Conservation (phyloP, 2,888 invertebrate species). For the Doris montereyensis region DNA sequence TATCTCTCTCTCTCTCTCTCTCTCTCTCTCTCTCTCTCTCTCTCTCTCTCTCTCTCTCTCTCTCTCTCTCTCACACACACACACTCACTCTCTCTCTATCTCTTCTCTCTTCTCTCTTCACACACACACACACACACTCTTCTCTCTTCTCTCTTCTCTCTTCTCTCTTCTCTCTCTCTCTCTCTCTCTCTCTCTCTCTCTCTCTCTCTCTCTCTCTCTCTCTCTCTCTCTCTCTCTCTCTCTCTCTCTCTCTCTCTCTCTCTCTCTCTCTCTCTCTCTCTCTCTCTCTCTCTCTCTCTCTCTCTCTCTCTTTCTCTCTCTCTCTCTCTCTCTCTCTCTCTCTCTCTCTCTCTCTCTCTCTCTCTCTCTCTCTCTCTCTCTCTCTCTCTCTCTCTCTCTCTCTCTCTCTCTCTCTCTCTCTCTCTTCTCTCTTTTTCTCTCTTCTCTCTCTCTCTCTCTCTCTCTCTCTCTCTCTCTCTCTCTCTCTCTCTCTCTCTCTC, state of each 20-base stretch:
- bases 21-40: not conserved
- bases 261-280: not conserved
- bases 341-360: not conserved
- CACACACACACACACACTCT: no score
- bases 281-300: slow-evolving; percentile 16
- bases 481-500: not conserved
- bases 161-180: not conserved
- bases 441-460: not conserved
- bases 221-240: not conserved
- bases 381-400: not conserved
- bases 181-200: not conserved
- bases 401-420: not conserved
- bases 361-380: not conserved
- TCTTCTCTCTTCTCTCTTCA: no score
- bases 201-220: not conserved
- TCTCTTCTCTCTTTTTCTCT: not conserved
- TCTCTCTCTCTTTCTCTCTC: not conserved
- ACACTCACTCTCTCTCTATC: no score
- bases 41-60: not conserved
- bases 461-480: not conserved
- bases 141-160: no score
- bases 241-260: not conserved
- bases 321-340: not conserved
- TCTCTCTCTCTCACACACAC: not conserved
- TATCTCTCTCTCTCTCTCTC: not conserved